Base-by-base conservation (phyloP, 2,888 invertebrate species). In the Buathra laborator region DNA sequence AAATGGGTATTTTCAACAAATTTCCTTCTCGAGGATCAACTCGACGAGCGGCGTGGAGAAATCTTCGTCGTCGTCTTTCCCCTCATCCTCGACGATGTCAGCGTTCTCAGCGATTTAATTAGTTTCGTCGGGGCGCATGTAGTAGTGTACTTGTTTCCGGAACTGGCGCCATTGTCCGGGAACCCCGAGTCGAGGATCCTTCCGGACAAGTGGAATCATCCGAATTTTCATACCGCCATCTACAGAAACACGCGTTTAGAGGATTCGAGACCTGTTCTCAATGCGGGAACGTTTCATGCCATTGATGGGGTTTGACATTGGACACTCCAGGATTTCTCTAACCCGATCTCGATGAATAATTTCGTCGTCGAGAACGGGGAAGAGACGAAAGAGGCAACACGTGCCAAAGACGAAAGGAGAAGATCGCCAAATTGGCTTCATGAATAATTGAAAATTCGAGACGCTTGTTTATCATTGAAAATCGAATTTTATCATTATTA, bases 91-190 rank as follows among this genome's bases (percentile, higher is more conserved):
- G 12, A 19, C 64, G 48, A 66, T 37, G 66, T 51, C 51, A 66
- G 66, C 51, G n/a, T 43, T 37, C 75, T 66, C 43, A 19, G 24
- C 24, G 56, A 71, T 81, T 77, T 84, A 84, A 84, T 84, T 84
- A 84, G 76, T 84, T 84, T 68, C 29, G 76, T 24, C 32, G 53
- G 6, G 16, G 7, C 12, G 53, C 68, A 7, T 68, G 64, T 10
- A 46, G 51, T 59, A 66, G 37, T 37, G 37, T 5, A 29, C 53
- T 56, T 56, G 48, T 32, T 71, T 53, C 64, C 84, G 81, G 59
- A 67, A 81, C 19, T 70, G 46, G 59, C 56, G 53, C 67, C 67
- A 75, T 80, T 80, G 56, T 75, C 56, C 68, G 59, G 44, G 74
- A 24, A n/a, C 56, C 44, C 43, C 16, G 19, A 46, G 37, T 56